Percentiles rank a stretch among this genome's conserved stretches.
Evolutionary conservation across 1,140 invertebrate species (phyloP).

Genomic region (Bombus superbus): DNA sequence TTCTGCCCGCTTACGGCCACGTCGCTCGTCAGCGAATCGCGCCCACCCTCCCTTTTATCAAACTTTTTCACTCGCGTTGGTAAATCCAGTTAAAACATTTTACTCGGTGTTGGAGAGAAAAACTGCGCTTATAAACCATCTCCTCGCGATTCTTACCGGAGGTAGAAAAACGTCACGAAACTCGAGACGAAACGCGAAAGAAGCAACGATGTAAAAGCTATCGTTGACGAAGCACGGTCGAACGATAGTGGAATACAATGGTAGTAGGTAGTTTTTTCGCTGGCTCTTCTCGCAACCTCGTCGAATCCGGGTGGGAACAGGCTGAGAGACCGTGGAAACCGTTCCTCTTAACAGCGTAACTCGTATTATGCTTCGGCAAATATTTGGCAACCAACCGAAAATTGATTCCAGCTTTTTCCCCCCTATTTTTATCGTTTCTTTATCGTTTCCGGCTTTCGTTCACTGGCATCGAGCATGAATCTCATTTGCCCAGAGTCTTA

Average conservation of each 20-base stretch:
- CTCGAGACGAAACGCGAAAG: neutral
- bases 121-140: neutral
- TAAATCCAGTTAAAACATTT: neutral
- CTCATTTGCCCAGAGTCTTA: conserved; percentile 23
- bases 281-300: neutral
- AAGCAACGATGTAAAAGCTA: neutral
- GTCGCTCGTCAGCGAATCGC: neutral
- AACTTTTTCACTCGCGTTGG: neutral
- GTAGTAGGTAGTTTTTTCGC: neutral
- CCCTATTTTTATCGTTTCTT: conserved; percentile 13
- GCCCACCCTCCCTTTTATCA: neutral
- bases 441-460: neutral
- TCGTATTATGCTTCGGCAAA: conserved; percentile 28
- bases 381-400: conserved; percentile 41
- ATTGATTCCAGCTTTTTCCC: neutral
- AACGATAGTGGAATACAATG: neutral
- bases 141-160: neutral
- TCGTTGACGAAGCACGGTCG: neutral
- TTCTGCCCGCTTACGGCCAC: neutral
- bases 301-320: no score
- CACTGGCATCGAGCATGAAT: conserved; percentile 31
- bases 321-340: no score
- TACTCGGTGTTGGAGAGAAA: neutral
- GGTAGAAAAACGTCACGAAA: neutral
- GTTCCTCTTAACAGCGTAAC: neutral